Base-by-base conservation (phyloP, 2,113 vertebrate species). In the Ascaphus truei region DNA sequence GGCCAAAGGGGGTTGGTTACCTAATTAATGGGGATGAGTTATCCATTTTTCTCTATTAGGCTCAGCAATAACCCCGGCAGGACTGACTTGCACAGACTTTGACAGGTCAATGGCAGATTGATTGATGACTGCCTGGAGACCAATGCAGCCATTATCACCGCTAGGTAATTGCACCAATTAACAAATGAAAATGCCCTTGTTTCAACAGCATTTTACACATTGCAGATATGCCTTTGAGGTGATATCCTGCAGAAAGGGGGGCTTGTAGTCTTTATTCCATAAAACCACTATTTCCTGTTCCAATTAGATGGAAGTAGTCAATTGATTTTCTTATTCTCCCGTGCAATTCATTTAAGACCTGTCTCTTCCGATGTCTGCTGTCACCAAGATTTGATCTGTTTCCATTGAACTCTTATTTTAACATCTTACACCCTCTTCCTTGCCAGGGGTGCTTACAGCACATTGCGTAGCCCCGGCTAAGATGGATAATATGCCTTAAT, bases 101-200 rank as follows among this genome's bases (percentile, higher is more conserved):
- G 89, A 84, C 91, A 86, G 90, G 89, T 90, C 91, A 87, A 88
- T 75, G 84, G 78, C 85, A 72, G 75, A 76, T 79, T 89, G 92
- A 91, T 90, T 87, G 87, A 92, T 90, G 90, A 78, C 76, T 80
- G 86, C 82, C 83, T 75, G 75, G 86, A 85, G 87, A 89, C 86
- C 80, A 85, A 83, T 84, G 80, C 84, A 86, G 88, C 88, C 87
- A 84, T 89, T 88, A 85, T 83, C 81, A 83, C 80, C 80, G 67
- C 81, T 80, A 79, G 84, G 79, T 93, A 93, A 94, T 94, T 92
- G 87, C 90, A 85, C 89, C 92, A 93, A 92, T 95, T 95, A 94
- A 89, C 90, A 88, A 90, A 89, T 91, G 84, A 86, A 85, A 85
- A 85, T 86, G 84, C 76, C 83, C 86, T 88, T 89, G 89, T 92